Conservation (phyloP, 2,888 invertebrate species). For the Morinoia aosen region DNA sequence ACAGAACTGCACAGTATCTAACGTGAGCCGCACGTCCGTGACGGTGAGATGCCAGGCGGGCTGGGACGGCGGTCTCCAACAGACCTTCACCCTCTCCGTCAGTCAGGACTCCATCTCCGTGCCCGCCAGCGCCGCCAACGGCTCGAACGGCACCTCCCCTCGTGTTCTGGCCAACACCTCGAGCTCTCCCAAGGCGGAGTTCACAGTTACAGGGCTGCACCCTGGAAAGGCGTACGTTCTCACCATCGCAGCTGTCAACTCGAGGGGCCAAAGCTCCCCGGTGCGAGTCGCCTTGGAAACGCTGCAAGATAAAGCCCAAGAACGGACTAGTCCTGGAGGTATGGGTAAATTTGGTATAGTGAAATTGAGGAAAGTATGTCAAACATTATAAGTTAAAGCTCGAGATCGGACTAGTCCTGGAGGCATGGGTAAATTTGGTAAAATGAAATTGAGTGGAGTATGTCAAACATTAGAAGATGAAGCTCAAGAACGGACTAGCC, state of each 20-base stretch:
- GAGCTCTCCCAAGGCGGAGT: constrained; percentile 61
- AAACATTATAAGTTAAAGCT: too few relatives aligned
- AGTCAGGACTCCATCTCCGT: constrained; percentile 31
- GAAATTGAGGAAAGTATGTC: too few relatives aligned
- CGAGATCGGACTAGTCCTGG: too few relatives aligned
- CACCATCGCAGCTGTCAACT: constrained; percentile 85
- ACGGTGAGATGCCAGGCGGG: constrained; percentile 61
- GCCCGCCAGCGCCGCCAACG: background rate
- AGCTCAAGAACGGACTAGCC: too few relatives aligned
- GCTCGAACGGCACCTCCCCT: constrained; percentile 53
- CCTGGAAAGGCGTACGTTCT: constrained; percentile 73
- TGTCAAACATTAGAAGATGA: too few relatives aligned
- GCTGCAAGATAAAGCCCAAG: constrained; percentile 86
- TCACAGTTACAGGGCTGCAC: constrained; percentile 69
- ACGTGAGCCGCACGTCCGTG: constrained; percentile 57
- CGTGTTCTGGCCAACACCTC: constrained; percentile 65
- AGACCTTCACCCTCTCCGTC: constrained; percentile 62
- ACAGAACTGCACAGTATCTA: constrained; percentile 59
- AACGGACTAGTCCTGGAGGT: constrained; percentile 69
- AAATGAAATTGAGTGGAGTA: too few relatives aligned
- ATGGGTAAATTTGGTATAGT: background rate
- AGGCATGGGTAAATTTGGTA: too few relatives aligned
- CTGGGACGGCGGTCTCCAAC: constrained; percentile 62
- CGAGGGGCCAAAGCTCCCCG: constrained; percentile 88
- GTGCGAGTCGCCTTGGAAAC: constrained; percentile 87